These are phyloP conservation scores for Cynocephalus volans DNA, from an alignment of 2,113 vertebrate species.

Conservation along the genomic window DNA sequence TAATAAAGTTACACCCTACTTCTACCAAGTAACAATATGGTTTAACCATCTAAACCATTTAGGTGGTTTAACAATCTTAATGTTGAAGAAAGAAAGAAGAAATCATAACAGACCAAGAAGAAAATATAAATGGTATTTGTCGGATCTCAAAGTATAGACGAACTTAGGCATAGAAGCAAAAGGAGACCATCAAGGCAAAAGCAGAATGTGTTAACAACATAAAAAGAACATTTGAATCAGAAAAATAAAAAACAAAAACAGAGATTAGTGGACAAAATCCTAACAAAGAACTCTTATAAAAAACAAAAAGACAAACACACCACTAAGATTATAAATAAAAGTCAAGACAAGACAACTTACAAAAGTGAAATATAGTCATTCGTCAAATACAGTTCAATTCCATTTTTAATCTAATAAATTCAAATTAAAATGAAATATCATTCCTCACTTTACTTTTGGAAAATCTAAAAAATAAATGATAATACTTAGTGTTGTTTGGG, in stretches of 20 bases:
- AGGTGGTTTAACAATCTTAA: not conserved
- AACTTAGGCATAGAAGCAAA: not conserved
- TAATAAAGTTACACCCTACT: not conserved
- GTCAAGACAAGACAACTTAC: not conserved
- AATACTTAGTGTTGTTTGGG: not conserved
- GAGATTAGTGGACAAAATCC: not conserved
- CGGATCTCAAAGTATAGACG: not conserved
- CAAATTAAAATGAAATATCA: slow-evolving; percentile 11
- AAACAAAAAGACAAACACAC: slow-evolving; percentile 7
- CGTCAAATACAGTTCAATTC: not conserved
- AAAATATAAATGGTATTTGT: not conserved
- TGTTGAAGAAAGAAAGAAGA: slow-evolving; percentile 16
- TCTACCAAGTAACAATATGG: not conserved
- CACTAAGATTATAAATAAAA: slow-evolving; percentile 7
- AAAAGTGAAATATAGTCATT: not conserved
- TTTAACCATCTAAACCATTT: not conserved
- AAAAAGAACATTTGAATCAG: slow-evolving; percentile 1
- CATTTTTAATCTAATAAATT: slow-evolving; percentile 36
- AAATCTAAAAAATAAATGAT: slow-evolving; percentile 27
- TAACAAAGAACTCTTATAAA: not conserved
- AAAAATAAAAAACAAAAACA: not conserved
- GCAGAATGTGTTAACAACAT: not conserved
- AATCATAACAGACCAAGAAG: slow-evolving; percentile 5
- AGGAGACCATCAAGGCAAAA: not conserved
- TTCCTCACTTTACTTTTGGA: not conserved